These are phyloP conservation scores for Harpalus rufipes DNA, from an alignment of 2,888 invertebrate species.

Conservation along the genomic window DNA sequence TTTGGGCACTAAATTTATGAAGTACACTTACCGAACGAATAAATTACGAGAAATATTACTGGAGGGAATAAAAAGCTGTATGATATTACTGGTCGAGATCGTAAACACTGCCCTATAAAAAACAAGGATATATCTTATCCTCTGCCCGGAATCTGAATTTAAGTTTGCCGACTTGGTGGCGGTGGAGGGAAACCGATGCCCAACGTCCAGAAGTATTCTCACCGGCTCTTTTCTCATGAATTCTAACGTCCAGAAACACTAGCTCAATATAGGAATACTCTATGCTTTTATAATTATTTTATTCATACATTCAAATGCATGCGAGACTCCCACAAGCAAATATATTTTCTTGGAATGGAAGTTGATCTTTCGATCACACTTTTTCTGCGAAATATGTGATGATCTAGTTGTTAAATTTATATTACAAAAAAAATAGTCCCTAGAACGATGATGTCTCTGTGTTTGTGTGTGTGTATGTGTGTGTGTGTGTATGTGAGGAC, in stretches of 20 bases:
- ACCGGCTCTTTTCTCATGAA: slow-evolving; percentile 12
- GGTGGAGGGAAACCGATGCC: neutral
- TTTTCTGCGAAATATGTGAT: too few relatives aligned
- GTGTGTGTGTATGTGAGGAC: too few relatives aligned
- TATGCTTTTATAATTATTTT: neutral
- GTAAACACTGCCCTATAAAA: slow-evolving; percentile 66
- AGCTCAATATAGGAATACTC: neutral
- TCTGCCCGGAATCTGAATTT: slow-evolving; percentile 9
- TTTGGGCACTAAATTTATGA: slow-evolving; percentile 65
- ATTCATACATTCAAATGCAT: slow-evolving; percentile 6
- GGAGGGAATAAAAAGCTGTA: slow-evolving; percentile 66
- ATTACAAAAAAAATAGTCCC: too few relatives aligned
- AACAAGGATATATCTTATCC: slow-evolving; percentile 62
- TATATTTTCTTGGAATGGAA: neutral
- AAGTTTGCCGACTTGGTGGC: neutral
- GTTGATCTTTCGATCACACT: too few relatives aligned
- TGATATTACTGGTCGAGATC: slow-evolving; percentile 61
- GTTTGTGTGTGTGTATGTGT: too few relatives aligned
- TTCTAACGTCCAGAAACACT: neutral
- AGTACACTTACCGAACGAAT: slow-evolving; percentile 67
- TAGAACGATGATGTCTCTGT: too few relatives aligned
- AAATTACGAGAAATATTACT: slow-evolving; percentile 66
- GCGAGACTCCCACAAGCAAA: neutral
- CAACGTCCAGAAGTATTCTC: neutral
- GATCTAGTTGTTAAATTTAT: too few relatives aligned